Percentiles rank a stretch among this genome's conserved stretches.
These are phyloP conservation scores for Oryctolagus cuniculus DNA, from an alignment of 2,113 vertebrate genomes.

Conservation along the genomic window mOryCun1.1 NC_091445.1:77335501-77336000, in stretches of 20 bases:
- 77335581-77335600: not conserved
- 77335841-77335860: not conserved
- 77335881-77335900: not conserved
- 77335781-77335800: not conserved
- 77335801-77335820: not conserved
- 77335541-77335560: not conserved
- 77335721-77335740: not conserved
- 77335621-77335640: not conserved
- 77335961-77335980: not conserved
- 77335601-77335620: not conserved
- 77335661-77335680: not conserved
- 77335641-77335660: not conserved
- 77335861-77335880: not conserved
- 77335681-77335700: not conserved
- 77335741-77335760: not conserved
- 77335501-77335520: not conserved
- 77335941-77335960: not conserved
- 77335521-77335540: not conserved
- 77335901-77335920: not conserved
- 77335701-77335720: not conserved
- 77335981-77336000: not conserved
- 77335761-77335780: not conserved
- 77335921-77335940: not conserved
- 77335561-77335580: not conserved
- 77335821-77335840: not conserved